Evolutionary conservation across 2,797 vertebrate species (phyloP).

Genomic region (Gadopsis marmoratus): DNA sequence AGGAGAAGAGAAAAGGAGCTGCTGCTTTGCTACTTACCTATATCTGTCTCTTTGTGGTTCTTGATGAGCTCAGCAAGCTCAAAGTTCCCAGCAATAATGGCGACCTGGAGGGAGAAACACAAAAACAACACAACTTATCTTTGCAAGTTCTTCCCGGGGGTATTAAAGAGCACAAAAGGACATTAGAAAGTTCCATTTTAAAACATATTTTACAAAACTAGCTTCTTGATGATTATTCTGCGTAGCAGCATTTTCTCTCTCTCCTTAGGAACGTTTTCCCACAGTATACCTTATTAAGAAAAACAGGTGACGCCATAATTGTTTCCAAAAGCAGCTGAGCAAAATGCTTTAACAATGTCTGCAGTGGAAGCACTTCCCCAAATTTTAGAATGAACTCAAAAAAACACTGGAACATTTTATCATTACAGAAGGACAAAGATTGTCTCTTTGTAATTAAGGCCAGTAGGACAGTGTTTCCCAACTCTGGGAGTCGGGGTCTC

Average conservation of each 20-base stretch:
- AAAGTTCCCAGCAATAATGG: conserved; percentile 96
- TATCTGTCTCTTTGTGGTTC: conserved; percentile 93
- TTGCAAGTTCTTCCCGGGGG: background rate
- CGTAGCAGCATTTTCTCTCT: no score
- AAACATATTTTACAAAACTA: background rate
- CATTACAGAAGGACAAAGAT: no score
- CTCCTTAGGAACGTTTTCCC: background rate
- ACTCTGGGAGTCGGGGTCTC: no score
- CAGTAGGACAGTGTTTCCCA: no score
- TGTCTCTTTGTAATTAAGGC: no score
- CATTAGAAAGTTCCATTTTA: background rate
- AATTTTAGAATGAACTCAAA: background rate
- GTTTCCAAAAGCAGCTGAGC: background rate
- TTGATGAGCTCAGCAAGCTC: conserved; percentile 97
- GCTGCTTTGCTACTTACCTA: conserved; percentile 86
- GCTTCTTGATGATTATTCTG: background rate
- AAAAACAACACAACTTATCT: background rate
- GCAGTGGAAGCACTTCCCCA: background rate
- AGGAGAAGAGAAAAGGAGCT: background rate
- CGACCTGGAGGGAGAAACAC: conserved; percentile 85
- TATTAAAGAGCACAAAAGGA: background rate
- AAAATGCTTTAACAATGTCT: background rate
- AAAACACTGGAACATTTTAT: no score
- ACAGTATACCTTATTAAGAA: background rate
- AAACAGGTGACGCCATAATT: background rate